Evolutionary conservation across 2,888 invertebrate species (phyloP).

Genomic region (Rhopalosiphum nymphaeae): DNA sequence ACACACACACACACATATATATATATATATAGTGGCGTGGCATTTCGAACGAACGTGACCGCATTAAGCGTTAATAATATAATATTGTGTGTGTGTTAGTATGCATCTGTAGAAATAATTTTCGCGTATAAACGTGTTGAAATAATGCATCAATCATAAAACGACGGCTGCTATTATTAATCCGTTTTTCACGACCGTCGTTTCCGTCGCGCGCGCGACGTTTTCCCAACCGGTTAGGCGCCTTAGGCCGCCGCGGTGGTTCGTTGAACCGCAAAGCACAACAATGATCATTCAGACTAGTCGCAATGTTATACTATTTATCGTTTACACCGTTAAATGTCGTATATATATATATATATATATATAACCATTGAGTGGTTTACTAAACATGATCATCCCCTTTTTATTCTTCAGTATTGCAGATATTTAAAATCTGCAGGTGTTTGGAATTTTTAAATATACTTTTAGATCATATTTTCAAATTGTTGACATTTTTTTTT

Average conservation of each 20-base stretch:
- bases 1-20: not conserved
- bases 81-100: not conserved
- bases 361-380: too few relatives aligned
- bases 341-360: not conserved
- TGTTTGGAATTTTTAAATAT: too few relatives aligned
- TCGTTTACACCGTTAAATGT: not conserved
- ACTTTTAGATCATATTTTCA: too few relatives aligned
- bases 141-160: constrained; percentile 15
- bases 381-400: too few relatives aligned
- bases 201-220: constrained; percentile 40
- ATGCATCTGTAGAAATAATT: not conserved
- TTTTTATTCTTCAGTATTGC: too few relatives aligned
- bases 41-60: constrained; percentile 36
- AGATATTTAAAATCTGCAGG: too few relatives aligned
- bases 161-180: constrained; percentile 22
- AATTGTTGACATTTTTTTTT: too few relatives aligned
- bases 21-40: not conserved
- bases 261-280: constrained; percentile 60
- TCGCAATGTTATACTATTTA: not conserved
- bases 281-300: constrained; percentile 33
- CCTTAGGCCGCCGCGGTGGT: constrained; percentile 30
- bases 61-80: not conserved
- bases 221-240: constrained; percentile 49
- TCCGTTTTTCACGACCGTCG: constrained; percentile 54
- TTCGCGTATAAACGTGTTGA: constrained; percentile 40